Evolutionary conservation across 2,797 vertebrate species (phyloP), one percentile per base, ranked within the genome.

Genomic region (Chelon labrosus): DNA sequence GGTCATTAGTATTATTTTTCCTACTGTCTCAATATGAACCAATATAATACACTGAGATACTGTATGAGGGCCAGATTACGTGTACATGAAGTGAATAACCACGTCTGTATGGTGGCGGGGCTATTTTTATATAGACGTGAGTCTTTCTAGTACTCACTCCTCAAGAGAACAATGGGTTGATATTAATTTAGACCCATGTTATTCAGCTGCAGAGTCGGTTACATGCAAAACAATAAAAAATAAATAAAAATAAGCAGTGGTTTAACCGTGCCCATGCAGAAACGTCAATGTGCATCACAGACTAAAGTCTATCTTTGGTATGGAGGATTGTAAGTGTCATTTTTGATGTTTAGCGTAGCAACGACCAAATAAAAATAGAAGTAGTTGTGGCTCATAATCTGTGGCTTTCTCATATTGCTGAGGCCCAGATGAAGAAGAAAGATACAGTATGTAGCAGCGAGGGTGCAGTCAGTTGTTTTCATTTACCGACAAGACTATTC

Each of bases 1-100:
- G 8, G 16, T 46, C 17, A 46, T 16, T 10, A 19, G n/a, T 19
- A 47, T 5, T 17, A 10, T 66, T 73, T 65, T 17, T 75, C 38
- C 44, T 50, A 13, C 14, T 42, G 56, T 65, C 46, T 10, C 27
- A 66, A 51, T 22, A 67, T 70, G 13, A 65, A 46, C 12, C 47
- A 67, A 27, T 37, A 49, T 5, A 31, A 7, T 3, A 39, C 50
- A 22, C 13, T 3, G 7, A 73, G 49, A 49, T 27, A 31, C 9
- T 1, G 25, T 37, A 27, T 10, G 27, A 54, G 31, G 38, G 27
- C 60, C 13, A 73, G 44, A 16, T n/a, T 44, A 44, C n/a, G 10
- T 10, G 46, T 5, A 20, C 17, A 11, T 5, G 46, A n/a, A 20
- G 10, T 12, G 39, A 41, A 41, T 41, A 41, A 41, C 10, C 46